Evolutionary conservation across 1,140 invertebrate species (phyloP).

Genomic region (Polypedilum pembai): DNA sequence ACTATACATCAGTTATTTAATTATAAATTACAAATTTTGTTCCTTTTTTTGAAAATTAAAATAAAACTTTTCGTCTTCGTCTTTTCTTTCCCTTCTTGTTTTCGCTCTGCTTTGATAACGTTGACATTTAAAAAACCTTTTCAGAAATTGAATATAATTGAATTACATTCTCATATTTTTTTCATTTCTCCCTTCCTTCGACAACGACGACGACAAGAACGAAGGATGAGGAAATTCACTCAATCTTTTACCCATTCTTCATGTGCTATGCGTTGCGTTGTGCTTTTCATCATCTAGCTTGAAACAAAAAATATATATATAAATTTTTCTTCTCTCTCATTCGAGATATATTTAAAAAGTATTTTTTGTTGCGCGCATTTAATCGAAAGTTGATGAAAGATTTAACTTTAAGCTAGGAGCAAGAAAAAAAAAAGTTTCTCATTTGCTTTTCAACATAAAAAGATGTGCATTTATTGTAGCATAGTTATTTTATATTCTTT

Average conservation of each 20-base stretch:
- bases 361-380: too few species aligned
- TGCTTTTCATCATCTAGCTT: background rate
- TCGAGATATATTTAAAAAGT: too few species aligned
- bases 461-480: too few species aligned
- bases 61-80: background rate
- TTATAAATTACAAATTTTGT: constrained; percentile 11
- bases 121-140: background rate
- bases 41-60: background rate
- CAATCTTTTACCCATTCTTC: too few species aligned
- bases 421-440: too few species aligned
- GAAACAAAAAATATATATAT: too few species aligned
- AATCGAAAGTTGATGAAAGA: too few species aligned
- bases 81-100: background rate
- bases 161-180: background rate
- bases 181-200: background rate
- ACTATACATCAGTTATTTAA: constrained; percentile 5
- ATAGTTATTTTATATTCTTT: too few species aligned
- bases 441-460: too few species aligned
- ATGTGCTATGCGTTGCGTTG: background rate
- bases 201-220: background rate
- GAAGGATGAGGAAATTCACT: background rate
- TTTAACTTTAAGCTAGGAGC: too few species aligned
- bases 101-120: background rate
- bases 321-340: too few species aligned
- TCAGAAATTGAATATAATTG: background rate